phyloP scores from a whole-genome alignment of 2,113 vertebrate species.

The Hepsetus odoe region DNA sequence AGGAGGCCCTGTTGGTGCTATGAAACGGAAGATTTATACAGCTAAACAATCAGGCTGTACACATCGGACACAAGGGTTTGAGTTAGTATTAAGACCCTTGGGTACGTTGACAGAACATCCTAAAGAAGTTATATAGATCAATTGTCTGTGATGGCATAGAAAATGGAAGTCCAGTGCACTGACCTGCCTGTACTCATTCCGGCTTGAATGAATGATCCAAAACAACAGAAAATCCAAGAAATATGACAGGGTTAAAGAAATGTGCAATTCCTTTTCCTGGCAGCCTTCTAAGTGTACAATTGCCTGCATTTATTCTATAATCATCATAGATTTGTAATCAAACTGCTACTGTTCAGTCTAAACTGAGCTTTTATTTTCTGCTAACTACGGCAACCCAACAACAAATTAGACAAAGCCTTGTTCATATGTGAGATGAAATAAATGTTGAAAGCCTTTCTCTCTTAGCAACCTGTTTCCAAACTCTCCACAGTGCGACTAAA shows the following conservation, averaged over 20 bases:
- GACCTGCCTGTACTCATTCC: not conserved
- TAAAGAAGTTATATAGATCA: slow-evolving; percentile 21
- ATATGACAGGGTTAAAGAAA: too few relatives aligned
- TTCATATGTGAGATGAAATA: not conserved
- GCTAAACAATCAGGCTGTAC: slow-evolving; percentile 22
- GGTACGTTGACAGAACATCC: slow-evolving; percentile 14
- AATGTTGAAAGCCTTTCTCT: not conserved
- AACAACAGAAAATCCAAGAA: too few relatives aligned
- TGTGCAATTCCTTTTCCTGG: too few relatives aligned
- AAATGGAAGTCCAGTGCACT: not conserved
- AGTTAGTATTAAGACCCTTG: slow-evolving; percentile 20
- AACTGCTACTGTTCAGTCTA: not conserved
- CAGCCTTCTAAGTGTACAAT: not conserved
- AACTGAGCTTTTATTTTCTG: not conserved
- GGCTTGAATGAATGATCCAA: too few relatives aligned
- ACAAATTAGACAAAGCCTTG: not conserved
- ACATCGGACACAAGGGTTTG: slow-evolving; percentile 15
- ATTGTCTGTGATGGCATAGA: not conserved
- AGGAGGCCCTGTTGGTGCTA: not conserved
- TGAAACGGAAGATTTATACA: not conserved
- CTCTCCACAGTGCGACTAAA: not conserved
- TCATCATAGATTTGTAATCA: not conserved
- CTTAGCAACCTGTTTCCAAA: not conserved
- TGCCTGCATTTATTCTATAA: too few relatives aligned
- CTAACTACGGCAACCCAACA: not conserved